Evolutionary conservation across 2,797 vertebrate genomes (phyloP).

Genomic region (Clarias pachynema): DNA sequence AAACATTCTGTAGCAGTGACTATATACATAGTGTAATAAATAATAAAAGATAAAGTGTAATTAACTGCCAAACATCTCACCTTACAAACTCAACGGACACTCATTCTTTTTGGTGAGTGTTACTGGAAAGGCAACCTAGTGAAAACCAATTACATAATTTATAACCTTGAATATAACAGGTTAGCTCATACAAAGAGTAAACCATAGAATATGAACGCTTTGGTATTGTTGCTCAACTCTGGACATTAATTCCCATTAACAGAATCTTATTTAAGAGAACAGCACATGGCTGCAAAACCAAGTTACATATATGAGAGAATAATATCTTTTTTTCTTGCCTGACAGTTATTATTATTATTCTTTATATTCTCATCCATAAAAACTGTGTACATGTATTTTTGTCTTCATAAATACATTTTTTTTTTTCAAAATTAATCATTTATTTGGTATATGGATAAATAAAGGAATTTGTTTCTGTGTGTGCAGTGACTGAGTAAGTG

Average conservation of each 20-base stretch:
- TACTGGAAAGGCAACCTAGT: not conserved
- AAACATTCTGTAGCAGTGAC: no score
- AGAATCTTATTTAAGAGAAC: no score
- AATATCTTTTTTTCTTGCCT: not conserved
- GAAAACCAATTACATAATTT: not conserved
- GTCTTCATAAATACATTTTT: conserved; percentile 6
- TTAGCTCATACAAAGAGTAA: not conserved
- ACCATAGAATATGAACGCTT: not conserved
- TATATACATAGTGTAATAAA: not conserved
- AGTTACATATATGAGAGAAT: not conserved
- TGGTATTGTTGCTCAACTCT: not conserved
- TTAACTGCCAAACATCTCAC: not conserved
- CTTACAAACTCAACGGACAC: not conserved
- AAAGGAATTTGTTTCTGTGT: not conserved
- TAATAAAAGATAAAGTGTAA: not conserved
- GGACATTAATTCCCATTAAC: not conserved
- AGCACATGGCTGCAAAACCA: not conserved
- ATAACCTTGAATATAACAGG: not conserved
- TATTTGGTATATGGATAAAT: conserved; percentile 28
- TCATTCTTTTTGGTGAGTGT: not conserved
- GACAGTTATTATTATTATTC: not conserved
- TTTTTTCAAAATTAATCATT: conserved; percentile 49
- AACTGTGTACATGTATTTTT: not conserved
- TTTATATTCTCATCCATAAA: not conserved
- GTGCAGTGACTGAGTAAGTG: not conserved